Conservation (phyloP, 2,888 invertebrate species). For the Chaitophorus viminalis region DNA sequence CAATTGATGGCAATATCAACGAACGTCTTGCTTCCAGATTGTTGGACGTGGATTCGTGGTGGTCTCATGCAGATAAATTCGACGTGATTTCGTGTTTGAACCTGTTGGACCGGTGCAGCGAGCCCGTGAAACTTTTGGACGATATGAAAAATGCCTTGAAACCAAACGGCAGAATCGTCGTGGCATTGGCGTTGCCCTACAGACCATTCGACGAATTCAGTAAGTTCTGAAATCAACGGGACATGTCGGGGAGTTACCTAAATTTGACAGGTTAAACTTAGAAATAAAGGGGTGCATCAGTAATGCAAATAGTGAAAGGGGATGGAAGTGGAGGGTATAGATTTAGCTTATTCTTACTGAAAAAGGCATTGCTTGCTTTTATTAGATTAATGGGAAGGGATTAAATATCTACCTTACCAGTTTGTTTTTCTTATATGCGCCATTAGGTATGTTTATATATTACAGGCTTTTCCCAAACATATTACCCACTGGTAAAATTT, state of each 20-base stretch:
- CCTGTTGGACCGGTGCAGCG: slow-evolving; percentile 91
- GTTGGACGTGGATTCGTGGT: slow-evolving; percentile 74
- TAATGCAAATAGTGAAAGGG: background rate
- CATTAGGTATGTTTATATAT: too few species aligned
- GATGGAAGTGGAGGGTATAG: too few species aligned
- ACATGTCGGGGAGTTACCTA: too few species aligned
- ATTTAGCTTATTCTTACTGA: too few species aligned
- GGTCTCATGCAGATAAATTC: slow-evolving; percentile 68
- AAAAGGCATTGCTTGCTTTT: too few species aligned
- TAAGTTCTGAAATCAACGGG: slow-evolving; percentile 67
- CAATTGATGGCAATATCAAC: too few species aligned
- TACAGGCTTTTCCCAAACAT: too few species aligned
- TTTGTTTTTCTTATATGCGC: too few species aligned
- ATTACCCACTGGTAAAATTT: too few species aligned
- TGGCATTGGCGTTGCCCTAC: slow-evolving; percentile 95
- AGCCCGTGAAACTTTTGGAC: slow-evolving; percentile 80
- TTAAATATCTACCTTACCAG: too few species aligned
- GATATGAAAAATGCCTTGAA: slow-evolving; percentile 79
- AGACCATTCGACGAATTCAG: slow-evolving; percentile 93
- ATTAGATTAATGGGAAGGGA: too few species aligned
- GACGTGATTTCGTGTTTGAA: slow-evolving; percentile 91
- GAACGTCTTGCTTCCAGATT: slow-evolving; percentile 70
- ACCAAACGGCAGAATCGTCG: slow-evolving; percentile 78
- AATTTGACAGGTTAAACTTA: too few species aligned
- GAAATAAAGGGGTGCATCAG: background rate